Conservation (phyloP, 1,140 invertebrate genomes). For the Hyles euphorbiae region DNA sequence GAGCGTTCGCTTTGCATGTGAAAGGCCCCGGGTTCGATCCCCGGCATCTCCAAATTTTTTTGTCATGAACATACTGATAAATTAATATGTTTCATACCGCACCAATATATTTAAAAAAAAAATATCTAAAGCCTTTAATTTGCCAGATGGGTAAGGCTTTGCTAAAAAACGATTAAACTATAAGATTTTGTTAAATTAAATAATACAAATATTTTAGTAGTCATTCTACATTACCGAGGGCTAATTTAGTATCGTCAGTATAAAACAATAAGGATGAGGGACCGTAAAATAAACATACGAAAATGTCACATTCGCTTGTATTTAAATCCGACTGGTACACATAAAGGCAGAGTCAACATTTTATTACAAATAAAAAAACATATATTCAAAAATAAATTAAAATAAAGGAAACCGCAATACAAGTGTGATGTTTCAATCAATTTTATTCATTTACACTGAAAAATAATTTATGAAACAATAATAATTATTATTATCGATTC, state of each 20-base stretch:
- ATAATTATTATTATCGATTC: slow-evolving; percentile 11
- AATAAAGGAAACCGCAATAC: slow-evolving; percentile 10
- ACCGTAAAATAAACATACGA: slow-evolving; percentile 1
- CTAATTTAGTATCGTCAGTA: not conserved
- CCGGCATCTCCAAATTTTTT: slow-evolving; percentile 79
- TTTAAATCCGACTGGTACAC: slow-evolving; percentile 17
- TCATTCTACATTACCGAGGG: too few relatives aligned
- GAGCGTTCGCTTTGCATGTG: slow-evolving; percentile 95
- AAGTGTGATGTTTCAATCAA: slow-evolving; percentile 19
- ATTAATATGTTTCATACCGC: too few relatives aligned
- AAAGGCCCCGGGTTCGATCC: slow-evolving; percentile 92
- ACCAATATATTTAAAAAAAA: too few relatives aligned
- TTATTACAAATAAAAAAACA: slow-evolving; percentile 8
- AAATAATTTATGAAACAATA: slow-evolving; percentile 23
- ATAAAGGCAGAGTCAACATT: slow-evolving; percentile 11
- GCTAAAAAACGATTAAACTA: too few relatives aligned
- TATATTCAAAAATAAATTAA: slow-evolving; percentile 2
- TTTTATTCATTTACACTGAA: slow-evolving; percentile 26
- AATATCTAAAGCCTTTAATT: too few relatives aligned
- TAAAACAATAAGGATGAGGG: not conserved
- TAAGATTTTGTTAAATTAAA: too few relatives aligned
- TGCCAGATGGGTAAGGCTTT: too few relatives aligned
- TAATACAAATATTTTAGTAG: too few relatives aligned
- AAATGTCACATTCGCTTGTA: slow-evolving; percentile 19
- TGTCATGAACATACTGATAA: not conserved